Conservation (phyloP, 2,888 invertebrate genomes). For the Diadromus collaris region DNA sequence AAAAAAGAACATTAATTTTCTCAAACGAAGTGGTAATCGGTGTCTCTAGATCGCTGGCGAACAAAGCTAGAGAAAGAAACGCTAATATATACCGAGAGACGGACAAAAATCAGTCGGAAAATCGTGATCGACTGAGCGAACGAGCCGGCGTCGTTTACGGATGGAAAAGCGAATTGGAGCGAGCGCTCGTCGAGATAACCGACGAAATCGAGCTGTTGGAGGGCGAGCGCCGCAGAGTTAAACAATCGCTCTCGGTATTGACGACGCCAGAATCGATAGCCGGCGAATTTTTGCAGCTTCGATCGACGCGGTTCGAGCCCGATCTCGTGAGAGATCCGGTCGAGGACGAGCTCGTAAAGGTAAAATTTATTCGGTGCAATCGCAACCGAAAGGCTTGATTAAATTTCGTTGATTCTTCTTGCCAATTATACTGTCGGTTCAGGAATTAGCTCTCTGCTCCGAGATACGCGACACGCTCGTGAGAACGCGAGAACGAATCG, state of each 20-base stretch:
- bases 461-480: constrained; percentile 85
- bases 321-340: constrained; percentile 89
- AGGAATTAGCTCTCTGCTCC: constrained; percentile 86
- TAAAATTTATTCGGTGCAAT: constrained; percentile 51
- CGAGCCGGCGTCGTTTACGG: constrained; percentile 86
- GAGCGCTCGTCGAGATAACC: constrained; percentile 85
- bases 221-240: constrained; percentile 85
- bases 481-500: constrained; percentile 85
- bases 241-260: constrained; percentile 85
- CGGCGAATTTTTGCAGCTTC: constrained; percentile 87
- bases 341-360: constrained; percentile 88
- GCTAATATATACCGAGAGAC: constrained; percentile 85
- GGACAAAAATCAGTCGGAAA: constrained; percentile 86
- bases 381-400: background rate
- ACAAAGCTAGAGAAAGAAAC: constrained; percentile 84
- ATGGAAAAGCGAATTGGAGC: constrained; percentile 89
- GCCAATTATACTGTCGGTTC: constrained; percentile 32
- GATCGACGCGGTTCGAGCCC: constrained; percentile 86
- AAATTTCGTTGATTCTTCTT: constrained; percentile 30
- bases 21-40: background rate
- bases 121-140: constrained; percentile 84
- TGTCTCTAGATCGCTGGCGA: constrained; percentile 72
- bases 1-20: background rate
- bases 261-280: constrained; percentile 89
- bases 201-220: constrained; percentile 87